Conservation (phyloP, 2,113 vertebrate species). For the Phalacrocorax pelagicus region DNA sequence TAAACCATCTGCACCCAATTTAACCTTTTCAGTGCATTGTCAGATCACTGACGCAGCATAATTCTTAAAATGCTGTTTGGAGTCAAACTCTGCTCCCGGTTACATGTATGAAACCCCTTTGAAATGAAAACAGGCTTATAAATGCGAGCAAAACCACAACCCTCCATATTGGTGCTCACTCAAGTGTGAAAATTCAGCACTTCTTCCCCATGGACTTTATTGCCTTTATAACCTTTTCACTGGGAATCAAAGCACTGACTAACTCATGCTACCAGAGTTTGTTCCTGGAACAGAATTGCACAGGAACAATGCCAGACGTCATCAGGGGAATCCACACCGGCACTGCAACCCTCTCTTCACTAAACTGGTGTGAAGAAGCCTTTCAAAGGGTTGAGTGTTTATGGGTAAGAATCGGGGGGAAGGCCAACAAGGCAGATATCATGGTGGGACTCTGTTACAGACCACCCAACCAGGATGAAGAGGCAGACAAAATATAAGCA, state of each 20-base stretch:
- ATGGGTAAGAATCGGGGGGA: too few species aligned
- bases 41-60: background rate
- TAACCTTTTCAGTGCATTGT: background rate
- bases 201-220: background rate
- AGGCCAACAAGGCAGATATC: too few species aligned
- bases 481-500: too few species aligned
- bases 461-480: too few species aligned
- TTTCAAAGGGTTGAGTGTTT: background rate
- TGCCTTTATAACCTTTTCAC: background rate
- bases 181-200: background rate
- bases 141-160: background rate
- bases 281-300: background rate
- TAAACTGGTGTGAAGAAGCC: background rate
- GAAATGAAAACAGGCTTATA: constrained; percentile 10
- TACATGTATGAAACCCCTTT: background rate
- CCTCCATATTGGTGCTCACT: background rate
- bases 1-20: background rate
- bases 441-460: too few species aligned
- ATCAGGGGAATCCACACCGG: background rate
- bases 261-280: background rate
- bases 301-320: background rate
- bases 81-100: background rate
- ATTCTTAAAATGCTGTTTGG: background rate
- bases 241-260: background rate
- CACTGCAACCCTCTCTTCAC: background rate